Evolutionary conservation across 2,888 invertebrate genomes (phyloP).

Genomic region (Acholoe squamosa): DNA sequence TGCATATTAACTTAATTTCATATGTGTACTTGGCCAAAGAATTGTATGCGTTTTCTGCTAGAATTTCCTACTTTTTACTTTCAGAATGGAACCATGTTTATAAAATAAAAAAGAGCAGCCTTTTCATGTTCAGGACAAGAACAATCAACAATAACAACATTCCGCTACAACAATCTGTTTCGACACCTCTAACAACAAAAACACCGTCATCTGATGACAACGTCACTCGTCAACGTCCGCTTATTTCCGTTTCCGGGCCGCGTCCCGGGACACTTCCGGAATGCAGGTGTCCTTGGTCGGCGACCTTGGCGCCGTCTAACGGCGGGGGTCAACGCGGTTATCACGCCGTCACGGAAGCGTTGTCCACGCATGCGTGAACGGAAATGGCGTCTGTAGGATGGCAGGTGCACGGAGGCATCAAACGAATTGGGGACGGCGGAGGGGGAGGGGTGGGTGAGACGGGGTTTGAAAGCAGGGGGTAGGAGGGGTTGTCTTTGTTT

Average conservation of each 20-base stretch:
- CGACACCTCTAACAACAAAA: too few relatives aligned
- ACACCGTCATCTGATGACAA: too few relatives aligned
- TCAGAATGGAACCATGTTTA: too few relatives aligned
- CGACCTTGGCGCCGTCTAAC: constrained; percentile 7
- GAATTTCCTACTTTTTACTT: too few relatives aligned
- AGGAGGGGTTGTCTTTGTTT: too few relatives aligned
- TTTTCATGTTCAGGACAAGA: too few relatives aligned
- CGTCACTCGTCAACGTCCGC: background rate
- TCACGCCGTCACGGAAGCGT: constrained; percentile 48
- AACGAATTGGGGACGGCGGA: background rate
- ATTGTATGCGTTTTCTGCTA: too few relatives aligned
- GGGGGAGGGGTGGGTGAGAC: background rate
- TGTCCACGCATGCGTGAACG: constrained; percentile 53
- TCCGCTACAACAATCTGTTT: too few relatives aligned
- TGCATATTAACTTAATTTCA: too few relatives aligned
- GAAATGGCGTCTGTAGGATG: constrained; percentile 14
- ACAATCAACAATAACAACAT: too few relatives aligned
- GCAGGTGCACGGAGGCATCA: constrained; percentile 53
- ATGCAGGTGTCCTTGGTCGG: constrained; percentile 10
- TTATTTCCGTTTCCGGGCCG: background rate
- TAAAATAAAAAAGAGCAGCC: too few relatives aligned
- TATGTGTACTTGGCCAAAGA: too few relatives aligned
- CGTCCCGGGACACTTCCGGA: constrained; percentile 32
- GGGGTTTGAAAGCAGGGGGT: background rate
- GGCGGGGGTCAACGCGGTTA: constrained; percentile 26